A percentile compares a stretch with the other conserved stretches of the same genome.
phyloP scores from a whole-genome alignment of 2,888 invertebrate genomes.

The Idaea straminata region DNA sequence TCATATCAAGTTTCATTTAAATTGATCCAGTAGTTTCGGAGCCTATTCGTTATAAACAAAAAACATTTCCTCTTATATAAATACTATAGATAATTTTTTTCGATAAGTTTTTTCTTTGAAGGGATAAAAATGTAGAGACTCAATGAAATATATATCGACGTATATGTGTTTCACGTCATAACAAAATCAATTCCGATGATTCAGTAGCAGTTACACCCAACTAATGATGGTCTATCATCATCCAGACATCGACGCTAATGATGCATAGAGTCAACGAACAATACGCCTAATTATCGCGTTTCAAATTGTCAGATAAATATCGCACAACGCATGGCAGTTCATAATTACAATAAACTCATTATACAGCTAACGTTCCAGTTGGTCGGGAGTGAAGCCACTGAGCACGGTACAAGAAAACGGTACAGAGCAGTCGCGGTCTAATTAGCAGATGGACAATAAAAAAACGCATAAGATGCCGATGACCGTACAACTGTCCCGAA shows the following conservation, averaged over 20 bases:
- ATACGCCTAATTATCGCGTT: conserved; percentile 8
- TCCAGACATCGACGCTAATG: background rate
- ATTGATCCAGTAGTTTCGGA: no score
- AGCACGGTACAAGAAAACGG: conserved; percentile 53
- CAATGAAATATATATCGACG: no score
- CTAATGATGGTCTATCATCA: background rate
- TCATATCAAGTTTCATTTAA: no score
- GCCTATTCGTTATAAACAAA: no score
- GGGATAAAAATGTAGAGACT: no score
- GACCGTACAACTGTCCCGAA: conserved; percentile 35
- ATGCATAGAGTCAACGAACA: conserved; percentile 4
- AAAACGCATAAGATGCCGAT: conserved; percentile 40
- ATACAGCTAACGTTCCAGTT: conserved; percentile 48
- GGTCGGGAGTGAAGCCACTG: conserved; percentile 49
- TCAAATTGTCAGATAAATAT: conserved; percentile 26
- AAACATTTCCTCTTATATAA: no score
- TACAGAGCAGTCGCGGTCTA: conserved; percentile 68
- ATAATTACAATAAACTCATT: conserved; percentile 61
- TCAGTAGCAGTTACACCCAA: background rate
- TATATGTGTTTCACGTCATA: no score
- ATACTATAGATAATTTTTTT: no score
- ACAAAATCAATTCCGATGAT: no score
- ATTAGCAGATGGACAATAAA: conserved; percentile 50
- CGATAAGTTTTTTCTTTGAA: no score
- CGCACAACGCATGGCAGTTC: conserved; percentile 30